Percentiles rank a stretch among this genome's conserved stretches.
Evolutionary conservation across 2,888 invertebrate species (phyloP).

Genomic region (Plebejus argus): DNA sequence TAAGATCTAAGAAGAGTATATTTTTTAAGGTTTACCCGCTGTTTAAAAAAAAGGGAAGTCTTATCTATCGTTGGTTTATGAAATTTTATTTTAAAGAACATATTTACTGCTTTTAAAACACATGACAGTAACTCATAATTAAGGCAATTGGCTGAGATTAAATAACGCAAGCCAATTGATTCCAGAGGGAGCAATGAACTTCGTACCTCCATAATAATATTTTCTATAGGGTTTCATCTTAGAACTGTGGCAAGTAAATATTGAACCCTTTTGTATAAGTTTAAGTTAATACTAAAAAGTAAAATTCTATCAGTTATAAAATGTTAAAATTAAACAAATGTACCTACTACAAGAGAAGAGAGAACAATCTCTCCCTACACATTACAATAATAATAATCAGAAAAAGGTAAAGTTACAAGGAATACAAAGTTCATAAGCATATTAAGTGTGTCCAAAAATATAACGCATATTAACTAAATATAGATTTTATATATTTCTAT

Average conservation of each 20-base stretch:
- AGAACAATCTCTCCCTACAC: too few relatives aligned
- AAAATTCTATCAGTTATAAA: background rate
- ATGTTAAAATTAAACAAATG: background rate
- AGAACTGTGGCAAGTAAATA: background rate
- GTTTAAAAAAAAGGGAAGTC: too few relatives aligned
- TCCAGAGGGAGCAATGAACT: conserved; percentile 4
- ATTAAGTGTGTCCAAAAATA: background rate
- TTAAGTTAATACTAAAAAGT: background rate
- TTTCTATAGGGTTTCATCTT: background rate
- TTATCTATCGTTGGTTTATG: too few relatives aligned
- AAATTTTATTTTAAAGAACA: too few relatives aligned
- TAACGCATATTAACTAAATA: background rate
- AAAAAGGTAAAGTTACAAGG: too few relatives aligned
- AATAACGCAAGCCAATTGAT: conserved; percentile 54
- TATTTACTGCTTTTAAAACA: conserved; percentile 45
- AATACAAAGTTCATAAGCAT: background rate
- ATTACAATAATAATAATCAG: too few relatives aligned
- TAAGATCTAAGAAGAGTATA: too few relatives aligned
- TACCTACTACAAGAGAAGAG: too few relatives aligned
- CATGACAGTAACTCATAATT: conserved; percentile 59
- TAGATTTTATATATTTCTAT: background rate
- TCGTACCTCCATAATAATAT: background rate
- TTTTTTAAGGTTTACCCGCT: too few relatives aligned
- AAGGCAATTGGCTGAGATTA: conserved; percentile 54
- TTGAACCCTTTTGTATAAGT: background rate